Evolutionary conservation across 2,888 invertebrate genomes (phyloP).

Genomic region (Yponomeuta plumbellus): DNA sequence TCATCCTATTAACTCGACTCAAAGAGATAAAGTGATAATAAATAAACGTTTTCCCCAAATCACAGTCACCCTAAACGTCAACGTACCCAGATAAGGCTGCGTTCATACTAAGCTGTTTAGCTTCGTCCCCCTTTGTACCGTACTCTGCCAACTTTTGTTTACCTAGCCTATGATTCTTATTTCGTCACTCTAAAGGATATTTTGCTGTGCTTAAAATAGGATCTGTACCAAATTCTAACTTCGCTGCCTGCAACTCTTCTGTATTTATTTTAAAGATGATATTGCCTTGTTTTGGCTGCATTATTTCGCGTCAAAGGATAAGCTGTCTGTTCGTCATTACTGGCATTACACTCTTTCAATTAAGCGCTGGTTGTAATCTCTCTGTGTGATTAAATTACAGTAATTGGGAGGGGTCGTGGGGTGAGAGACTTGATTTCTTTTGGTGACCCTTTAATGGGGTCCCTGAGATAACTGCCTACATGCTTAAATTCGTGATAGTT

Average conservation of each 20-base stretch:
- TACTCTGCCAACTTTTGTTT: conserved; percentile 5
- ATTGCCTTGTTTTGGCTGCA: not conserved
- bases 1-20: not conserved
- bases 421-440: conserved; percentile 24
- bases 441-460: conserved; percentile 12
- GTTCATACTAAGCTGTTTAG: not conserved
- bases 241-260: not conserved
- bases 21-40: not conserved
- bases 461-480: too few species aligned
- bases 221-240: not conserved
- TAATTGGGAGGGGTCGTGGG: conserved; percentile 62
- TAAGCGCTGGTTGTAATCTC: conserved; percentile 64
- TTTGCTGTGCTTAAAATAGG: not conserved
- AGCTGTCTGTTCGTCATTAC: conserved; percentile 12
- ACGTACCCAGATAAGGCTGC: not conserved
- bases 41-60: conserved; percentile 1
- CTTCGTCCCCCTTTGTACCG: not conserved
- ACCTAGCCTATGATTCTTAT: not conserved
- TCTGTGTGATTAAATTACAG: conserved; percentile 70
- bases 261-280: not conserved
- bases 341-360: conserved; percentile 65
- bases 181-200: not conserved
- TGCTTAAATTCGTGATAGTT: too few species aligned
- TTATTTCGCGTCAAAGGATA: not conserved
- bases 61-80: conserved; percentile 1